Conservation (phyloP, 2,113 vertebrate genomes). For the Eulacestoma nigropectus region DNA sequence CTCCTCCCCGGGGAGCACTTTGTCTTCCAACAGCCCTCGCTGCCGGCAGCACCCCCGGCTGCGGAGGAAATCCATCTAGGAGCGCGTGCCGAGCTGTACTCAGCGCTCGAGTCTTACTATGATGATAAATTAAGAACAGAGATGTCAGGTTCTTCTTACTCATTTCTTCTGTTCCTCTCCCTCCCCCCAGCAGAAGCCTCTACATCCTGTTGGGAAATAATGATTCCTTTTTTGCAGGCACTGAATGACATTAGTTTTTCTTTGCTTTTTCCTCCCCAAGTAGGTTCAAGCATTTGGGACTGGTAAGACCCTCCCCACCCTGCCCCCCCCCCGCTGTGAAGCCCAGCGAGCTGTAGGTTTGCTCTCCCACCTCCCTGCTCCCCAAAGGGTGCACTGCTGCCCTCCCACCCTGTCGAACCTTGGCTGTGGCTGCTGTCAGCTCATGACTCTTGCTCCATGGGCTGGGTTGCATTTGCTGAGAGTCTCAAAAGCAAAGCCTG, state of each 20-base stretch:
- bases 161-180: not conserved
- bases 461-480: not conserved
- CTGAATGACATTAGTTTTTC: not conserved
- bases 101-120: not conserved
- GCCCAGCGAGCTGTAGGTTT: not conserved
- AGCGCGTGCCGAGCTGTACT: not conserved
- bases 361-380: not conserved
- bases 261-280: not conserved
- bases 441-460: rapidly evolving
- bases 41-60: slow-evolving; percentile 66
- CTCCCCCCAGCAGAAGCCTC: not conserved
- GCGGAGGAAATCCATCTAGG: slow-evolving; percentile 85
- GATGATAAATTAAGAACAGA: slow-evolving; percentile 19
- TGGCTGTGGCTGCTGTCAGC: not conserved
- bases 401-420: not conserved
- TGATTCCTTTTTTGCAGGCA: not conserved
- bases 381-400: not conserved
- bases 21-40: slow-evolving; percentile 65
- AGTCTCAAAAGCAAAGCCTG: not conserved
- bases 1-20: slow-evolving; percentile 83
- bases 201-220: not conserved
- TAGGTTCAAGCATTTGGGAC: not conserved
- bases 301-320: not conserved
- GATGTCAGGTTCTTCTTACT: not conserved
- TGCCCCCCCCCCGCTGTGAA: rapidly evolving